Percentiles rank a stretch among this genome's conserved stretches.
Conservation (phyloP, 2,113 vertebrate species). For the Leptobrachium ailaonicum region DNA sequence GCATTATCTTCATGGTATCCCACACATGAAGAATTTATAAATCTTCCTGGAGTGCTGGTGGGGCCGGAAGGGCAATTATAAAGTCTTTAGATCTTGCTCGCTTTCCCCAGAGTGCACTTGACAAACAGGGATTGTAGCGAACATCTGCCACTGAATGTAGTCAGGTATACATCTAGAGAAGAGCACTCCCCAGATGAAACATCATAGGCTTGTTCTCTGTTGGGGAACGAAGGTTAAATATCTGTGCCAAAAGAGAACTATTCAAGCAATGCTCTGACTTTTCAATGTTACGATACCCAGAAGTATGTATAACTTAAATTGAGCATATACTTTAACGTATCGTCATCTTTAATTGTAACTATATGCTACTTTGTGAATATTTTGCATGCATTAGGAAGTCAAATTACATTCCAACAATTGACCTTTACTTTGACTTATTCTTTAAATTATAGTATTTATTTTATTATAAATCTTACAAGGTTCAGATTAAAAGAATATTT, state of each 20-base stretch:
- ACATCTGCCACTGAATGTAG: slow-evolving; percentile 23
- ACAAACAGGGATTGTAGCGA: slow-evolving; percentile 42
- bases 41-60: slow-evolving; percentile 27
- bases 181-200: slow-evolving; percentile 25
- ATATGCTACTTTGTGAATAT: too few relatives aligned
- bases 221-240: slow-evolving; percentile 29
- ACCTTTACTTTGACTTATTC: too few relatives aligned
- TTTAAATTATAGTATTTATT: too few relatives aligned
- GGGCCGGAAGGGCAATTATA: slow-evolving; percentile 46
- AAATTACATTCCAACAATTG: too few relatives aligned
- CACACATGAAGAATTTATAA: slow-evolving; percentile 47
- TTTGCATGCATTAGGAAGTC: too few relatives aligned
- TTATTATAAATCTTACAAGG: too few relatives aligned
- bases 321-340: too few relatives aligned
- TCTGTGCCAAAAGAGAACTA: slow-evolving; percentile 44
- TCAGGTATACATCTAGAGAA: slow-evolving; percentile 5
- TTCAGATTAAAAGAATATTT: too few relatives aligned
- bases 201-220: slow-evolving; percentile 8
- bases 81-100: slow-evolving; percentile 41
- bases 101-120: slow-evolving; percentile 34
- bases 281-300: slow-evolving; percentile 6
- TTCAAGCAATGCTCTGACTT: slow-evolving; percentile 19
- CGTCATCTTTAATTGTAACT: too few relatives aligned
- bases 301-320: neutral
- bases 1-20: slow-evolving; percentile 37